Percentiles rank a stretch among this genome's conserved stretches.
These are phyloP conservation scores for Cryptocheilus praepositus DNA, from an alignment of 2,888 invertebrate species.

Conservation along the genomic window DNA sequence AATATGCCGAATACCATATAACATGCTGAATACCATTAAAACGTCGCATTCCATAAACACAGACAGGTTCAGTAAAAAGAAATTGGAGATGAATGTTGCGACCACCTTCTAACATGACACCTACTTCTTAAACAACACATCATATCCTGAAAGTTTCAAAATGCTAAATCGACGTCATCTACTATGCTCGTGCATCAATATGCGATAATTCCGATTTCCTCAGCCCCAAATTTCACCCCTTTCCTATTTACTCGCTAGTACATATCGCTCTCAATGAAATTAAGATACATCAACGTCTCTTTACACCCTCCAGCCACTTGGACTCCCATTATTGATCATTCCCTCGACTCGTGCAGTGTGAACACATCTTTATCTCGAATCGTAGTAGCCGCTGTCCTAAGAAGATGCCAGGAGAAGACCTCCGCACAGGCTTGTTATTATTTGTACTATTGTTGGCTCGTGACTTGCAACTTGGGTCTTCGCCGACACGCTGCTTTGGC, in stretches of 20 bases:
- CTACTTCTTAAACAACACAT: too few relatives aligned
- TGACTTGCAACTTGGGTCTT: constrained; percentile 70
- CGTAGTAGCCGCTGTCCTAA: constrained; percentile 61
- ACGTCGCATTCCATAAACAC: too few relatives aligned
- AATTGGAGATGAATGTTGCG: too few relatives aligned
- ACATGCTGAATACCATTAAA: too few relatives aligned
- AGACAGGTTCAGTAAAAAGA: too few relatives aligned
- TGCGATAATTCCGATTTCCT: too few relatives aligned
- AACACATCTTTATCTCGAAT: constrained; percentile 55
- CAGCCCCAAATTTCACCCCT: too few relatives aligned
- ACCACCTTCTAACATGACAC: too few relatives aligned
- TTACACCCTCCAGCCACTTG: background rate
- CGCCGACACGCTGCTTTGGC: constrained; percentile 44
- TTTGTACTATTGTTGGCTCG: constrained; percentile 74
- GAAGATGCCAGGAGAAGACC: constrained; percentile 61
- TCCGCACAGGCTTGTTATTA: constrained; percentile 68
- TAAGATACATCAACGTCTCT: background rate
- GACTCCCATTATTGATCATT: background rate
- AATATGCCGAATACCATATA: too few relatives aligned
- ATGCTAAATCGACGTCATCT: too few relatives aligned
- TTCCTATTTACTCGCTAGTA: background rate
- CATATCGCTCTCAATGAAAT: background rate
- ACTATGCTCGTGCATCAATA: too few relatives aligned
- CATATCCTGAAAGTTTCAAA: too few relatives aligned
- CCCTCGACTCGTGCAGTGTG: constrained; percentile 46